Evolutionary conservation across 2,113 vertebrate genomes (phyloP).

Genomic region (Mormyrus iriodes): DNA sequence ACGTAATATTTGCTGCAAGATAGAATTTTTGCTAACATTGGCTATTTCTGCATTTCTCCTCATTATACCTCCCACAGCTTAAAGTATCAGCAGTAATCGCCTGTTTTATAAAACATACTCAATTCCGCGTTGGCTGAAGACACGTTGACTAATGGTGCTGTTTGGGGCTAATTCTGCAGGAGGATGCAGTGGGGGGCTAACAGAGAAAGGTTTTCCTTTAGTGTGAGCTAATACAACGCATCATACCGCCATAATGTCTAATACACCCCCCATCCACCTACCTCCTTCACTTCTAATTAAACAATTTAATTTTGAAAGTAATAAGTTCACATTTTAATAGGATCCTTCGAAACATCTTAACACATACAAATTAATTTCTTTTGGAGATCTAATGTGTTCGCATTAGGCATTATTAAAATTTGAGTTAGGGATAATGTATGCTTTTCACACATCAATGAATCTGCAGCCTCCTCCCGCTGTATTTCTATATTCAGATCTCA

Average conservation of each 20-base stretch:
- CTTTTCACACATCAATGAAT: slow-evolving; percentile 45
- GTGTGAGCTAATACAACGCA: neutral
- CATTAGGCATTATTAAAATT: slow-evolving; percentile 47
- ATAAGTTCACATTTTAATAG: slow-evolving; percentile 36
- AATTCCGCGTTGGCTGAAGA: slow-evolving; percentile 4
- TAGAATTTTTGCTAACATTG: slow-evolving; percentile 16
- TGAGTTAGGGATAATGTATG: slow-evolving; percentile 40
- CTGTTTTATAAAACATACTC: slow-evolving; percentile 15
- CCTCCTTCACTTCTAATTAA: slow-evolving; percentile 41
- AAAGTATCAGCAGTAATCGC: slow-evolving; percentile 10
- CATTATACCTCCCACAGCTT: neutral
- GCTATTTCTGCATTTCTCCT: slow-evolving; percentile 10
- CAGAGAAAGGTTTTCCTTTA: neutral
- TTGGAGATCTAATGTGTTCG: slow-evolving; percentile 32
- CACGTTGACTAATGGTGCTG: neutral
- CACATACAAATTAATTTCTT: slow-evolving; percentile 36
- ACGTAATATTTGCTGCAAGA: slow-evolving; percentile 12
- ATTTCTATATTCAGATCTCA: slow-evolving; percentile 28
- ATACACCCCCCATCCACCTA: neutral
- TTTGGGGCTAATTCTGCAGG: slow-evolving; percentile 15
- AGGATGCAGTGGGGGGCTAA: neutral
- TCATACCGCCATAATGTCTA: neutral
- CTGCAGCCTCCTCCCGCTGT: slow-evolving; percentile 9
- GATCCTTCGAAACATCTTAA: slow-evolving; percentile 43
- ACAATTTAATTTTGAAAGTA: slow-evolving; percentile 35